Evolutionary conservation across 2,113 vertebrate genomes (phyloP), one percentile per base, ranked within the genome.

Genomic region (Vombatus ursinus): DNA sequence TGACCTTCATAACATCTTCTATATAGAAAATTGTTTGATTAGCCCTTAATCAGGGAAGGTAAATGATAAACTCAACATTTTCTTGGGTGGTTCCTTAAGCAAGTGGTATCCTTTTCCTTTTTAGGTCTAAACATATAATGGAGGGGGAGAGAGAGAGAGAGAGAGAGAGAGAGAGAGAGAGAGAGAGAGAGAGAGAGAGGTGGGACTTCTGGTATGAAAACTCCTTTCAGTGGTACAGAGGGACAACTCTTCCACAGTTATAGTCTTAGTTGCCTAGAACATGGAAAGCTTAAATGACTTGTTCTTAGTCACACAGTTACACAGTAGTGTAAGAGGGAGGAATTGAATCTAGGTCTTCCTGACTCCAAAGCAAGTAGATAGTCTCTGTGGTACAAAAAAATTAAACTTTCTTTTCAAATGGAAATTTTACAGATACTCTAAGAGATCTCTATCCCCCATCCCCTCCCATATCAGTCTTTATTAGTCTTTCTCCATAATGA

Each of bases 391-490:
- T 61, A 92, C 90, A 95, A 61, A 52, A 52, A 92, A 90, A 95
- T 92, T 48, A 14, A 91, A 68, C 47, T 77, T 94, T 90, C 95
- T 37, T 94, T 61, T 93, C 77, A 91, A 95, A 93, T 89, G 26
- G 24, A 84, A 93, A 93, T 61, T 84, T 93, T 93, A 77, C 48
- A 92, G 8, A 2, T 52, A 3, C 90, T 96, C 23, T 26, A 49
- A 51, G 37, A 92, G 61, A 94, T 26, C 57, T 0, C 24, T 8
- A 44, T 7, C 91, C n/a, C 61, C 48, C 8, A 22, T 0, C 25
- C 9, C 84, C 31, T 37, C 37, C 3, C 0, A 28, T 3, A 14
- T 1, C 10, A 14, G 90, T 26, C 14, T 92, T 95, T 93, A 53
- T 90, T 91, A 95, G 84, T 84, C 54, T 89, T 95, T 96, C 50